Base-by-base conservation (phyloP, 2,113 vertebrate genomes). In the Caretta caretta region DNA sequence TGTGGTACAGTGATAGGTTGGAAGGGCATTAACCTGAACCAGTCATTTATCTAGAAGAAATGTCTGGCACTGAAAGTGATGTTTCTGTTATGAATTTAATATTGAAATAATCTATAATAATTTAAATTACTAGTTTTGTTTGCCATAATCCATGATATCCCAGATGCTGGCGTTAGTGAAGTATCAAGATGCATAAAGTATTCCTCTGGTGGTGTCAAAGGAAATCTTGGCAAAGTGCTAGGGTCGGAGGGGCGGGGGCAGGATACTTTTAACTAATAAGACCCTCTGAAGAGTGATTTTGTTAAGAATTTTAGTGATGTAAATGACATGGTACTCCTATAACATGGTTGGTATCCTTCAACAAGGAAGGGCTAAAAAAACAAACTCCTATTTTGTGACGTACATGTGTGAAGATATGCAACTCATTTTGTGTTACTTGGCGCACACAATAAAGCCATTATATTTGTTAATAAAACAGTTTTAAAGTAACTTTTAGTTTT, bases 321-420 rank as follows among this genome's bases (percentile, higher is more conserved):
- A 10, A 48, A 22, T 42, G 48, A 38, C 17, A 62, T 62, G 31
- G 35, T 35, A 17, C 62, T 69, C 17, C 8, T 19, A n/a, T 69
- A 69, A 69, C 31, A n/a, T 38, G 62, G 16, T n/a, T 19, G 16
- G 16, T 76, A 24, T 76, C 38, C 22, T 24, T 76, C 42, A 25
- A 76, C 10, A 7, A 76, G 22, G 22, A 76, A 76, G 10, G 38
- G 20, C 20, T 76, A 13, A 46, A 42, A 75, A 25, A 46, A 20
- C n/a, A 76, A 76, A 38, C 42, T 76, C 22, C 16, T 38, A n/a
- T 48, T 42, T 29, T 78, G 42, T 78, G 24, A 4, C 42, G 27
- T 72, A 84, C 49, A 51, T 80, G 72, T 50, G 78, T 84, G 51
- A 90, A 96, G 80, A 91, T 90, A 92, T 59, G 92, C 42, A 92